Base-by-base conservation (phyloP, 2,113 vertebrate species). In the Dipodomys ordii region DNA sequence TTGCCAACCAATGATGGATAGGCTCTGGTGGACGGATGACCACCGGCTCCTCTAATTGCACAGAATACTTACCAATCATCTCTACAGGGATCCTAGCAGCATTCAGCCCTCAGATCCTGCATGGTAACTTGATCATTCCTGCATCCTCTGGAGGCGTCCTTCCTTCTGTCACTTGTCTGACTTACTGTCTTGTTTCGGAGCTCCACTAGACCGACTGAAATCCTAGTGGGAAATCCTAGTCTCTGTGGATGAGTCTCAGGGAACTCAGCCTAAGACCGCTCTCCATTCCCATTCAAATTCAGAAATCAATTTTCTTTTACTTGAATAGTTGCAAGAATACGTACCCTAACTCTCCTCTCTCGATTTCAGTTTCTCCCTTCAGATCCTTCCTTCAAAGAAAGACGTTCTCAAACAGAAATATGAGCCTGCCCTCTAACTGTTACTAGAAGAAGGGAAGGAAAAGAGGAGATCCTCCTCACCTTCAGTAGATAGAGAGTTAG, bases 381-480 rank as follows among this genome's bases (percentile, higher is more conserved):
- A 89, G 81, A 44, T 62, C 4, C 27, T 88, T 60, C 44, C 80
- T 93, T 81, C 67, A 83, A 77, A 80, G 15, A 89, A 87, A 67
- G 10, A 78, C 23, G 57, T 90, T 79, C 27, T 83, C n/a, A 95
- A 74, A 69, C 23, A 74, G n/a, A 80, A 87, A 60, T 67, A 22
- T 71, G n/a, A 53, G 81, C 79, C 35, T 20, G 30, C 9, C 2
- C 16, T 88, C 88, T 3, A 5, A 23, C 8, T 64, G 20, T 25
- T 23, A 64, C 62, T 23, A 25, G 62, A 64, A 19, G 62, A 64
- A 23, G 23, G 62, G 62, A 25, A 64, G 62, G 7, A 64, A 7
- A 64, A 25, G 62, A 57, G 53, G 53, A 57, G 53, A 57, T 13
- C 15, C 53, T 57, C 53, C 53, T 57, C 53, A 18, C 53, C 15